These are phyloP conservation scores for Ommatoiulus sabulosus DNA, from an alignment of 2,888 invertebrate species.

Conservation along the genomic window DNA sequence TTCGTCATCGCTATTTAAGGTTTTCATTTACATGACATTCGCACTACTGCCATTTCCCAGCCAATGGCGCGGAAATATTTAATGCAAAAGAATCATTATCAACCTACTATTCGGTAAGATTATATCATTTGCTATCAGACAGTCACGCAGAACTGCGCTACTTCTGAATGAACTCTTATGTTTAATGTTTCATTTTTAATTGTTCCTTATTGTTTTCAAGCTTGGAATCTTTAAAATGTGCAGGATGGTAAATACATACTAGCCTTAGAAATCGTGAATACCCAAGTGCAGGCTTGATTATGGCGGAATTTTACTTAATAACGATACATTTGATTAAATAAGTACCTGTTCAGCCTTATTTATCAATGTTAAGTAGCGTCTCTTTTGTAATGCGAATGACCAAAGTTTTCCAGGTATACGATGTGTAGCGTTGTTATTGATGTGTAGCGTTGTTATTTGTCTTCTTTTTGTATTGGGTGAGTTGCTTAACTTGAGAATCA, in stretches of 20 bases:
- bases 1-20: neutral
- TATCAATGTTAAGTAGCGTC: neutral
- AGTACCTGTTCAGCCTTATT: neutral
- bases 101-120: neutral
- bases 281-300: neutral
- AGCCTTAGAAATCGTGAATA: neutral
- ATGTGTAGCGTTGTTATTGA: neutral
- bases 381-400: neutral
- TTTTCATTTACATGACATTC: neutral
- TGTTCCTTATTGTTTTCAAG: neutral
- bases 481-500: neutral
- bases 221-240: neutral
- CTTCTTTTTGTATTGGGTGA: neutral
- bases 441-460: neutral
- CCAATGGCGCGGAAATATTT: neutral
- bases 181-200: neutral
- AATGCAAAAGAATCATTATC: neutral
- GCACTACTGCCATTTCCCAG: neutral
- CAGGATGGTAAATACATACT: neutral
- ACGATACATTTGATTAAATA: neutral
- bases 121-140: neutral
- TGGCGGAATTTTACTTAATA: neutral
- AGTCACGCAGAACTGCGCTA: neutral
- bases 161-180: neutral
- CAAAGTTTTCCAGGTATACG: neutral